Base-by-base conservation (phyloP, 2,888 invertebrate genomes). In the Cloeon dipterum region DNA sequence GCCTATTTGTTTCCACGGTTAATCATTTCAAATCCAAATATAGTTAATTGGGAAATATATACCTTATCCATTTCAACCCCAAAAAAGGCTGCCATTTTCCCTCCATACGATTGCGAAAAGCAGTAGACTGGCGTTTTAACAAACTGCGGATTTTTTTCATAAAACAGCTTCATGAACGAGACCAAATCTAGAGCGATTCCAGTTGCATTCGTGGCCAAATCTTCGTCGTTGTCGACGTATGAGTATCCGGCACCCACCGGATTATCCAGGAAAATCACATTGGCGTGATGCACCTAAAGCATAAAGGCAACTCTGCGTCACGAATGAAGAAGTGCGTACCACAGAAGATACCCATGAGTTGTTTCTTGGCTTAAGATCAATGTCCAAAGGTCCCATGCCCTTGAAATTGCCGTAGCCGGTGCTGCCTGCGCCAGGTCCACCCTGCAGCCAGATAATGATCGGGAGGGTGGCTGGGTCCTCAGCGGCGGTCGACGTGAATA, bases 211-310 rank as follows among this genome's bases (percentile, higher is more conserved):
- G 51, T 63, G 0, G 72, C 60, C 13, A 63, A 61, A 10, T 58
- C 59, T 4, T 51, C 43, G 1, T 48, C 44, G 7, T 58, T 52
- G 10, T 77, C 73, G 0, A 73, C 76, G 50, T 79, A 85, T 51
- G 88, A 86, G 56, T 66, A 88, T 1, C 89, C 89, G 5, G 75
- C 66, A 10, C 89, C 89, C 2, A 88, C 86, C 2, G 89, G 89
- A 55, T 85, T 88, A 51, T 89, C 89, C 37, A 89, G 68, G 52
- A 85, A 88, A 11, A 89, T 56, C 1, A 88, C 68, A 53, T 85
- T 88, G 52, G 76, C 79, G 43, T 74, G 64, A 37, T 70, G 68
- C 1, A 77, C 65, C 76, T 76, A n/a, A n/a, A n/a, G n/a, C n/a
- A n/a, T n/a, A n/a, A n/a, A n/a, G n/a, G n/a, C n/a, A n/a, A n/a